phyloP scores from a whole-genome alignment of 2,888 invertebrate genomes.

The Nezara viridula region DNA sequence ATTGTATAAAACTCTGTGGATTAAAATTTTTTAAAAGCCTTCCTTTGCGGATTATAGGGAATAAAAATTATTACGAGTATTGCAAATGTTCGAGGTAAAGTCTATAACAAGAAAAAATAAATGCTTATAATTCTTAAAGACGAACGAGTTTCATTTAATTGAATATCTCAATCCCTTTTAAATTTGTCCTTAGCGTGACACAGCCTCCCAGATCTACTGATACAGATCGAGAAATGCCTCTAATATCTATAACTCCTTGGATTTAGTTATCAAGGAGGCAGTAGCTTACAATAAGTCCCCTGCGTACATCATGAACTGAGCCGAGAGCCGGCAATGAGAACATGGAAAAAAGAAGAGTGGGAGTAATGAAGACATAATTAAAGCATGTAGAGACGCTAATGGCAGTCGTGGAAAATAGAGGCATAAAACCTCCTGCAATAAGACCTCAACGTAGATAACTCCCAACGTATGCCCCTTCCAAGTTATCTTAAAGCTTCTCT shows the following conservation, averaged over 20 bases:
- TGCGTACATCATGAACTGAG: not conserved
- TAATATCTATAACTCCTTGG: not conserved
- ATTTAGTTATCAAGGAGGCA: not conserved
- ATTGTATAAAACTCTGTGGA: no score
- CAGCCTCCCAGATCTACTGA: not conserved
- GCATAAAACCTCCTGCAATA: conserved; percentile 6
- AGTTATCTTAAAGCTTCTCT: not conserved
- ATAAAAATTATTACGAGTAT: not conserved
- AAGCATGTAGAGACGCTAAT: conserved; percentile 33
- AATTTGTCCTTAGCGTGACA: conserved; percentile 8
- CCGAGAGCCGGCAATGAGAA: not conserved
- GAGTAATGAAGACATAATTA: conserved; percentile 41
- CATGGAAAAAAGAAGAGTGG: not conserved
- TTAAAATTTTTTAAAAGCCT: not conserved
- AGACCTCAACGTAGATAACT: not conserved
- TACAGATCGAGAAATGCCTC: not conserved
- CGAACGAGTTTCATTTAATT: not conserved
- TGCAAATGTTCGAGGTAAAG: not conserved
- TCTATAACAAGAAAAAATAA: not conserved
- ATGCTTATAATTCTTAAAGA: not conserved
- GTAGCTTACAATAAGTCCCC: not conserved
- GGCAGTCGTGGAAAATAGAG: conserved; percentile 16
- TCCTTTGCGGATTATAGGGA: not conserved
- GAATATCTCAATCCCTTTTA: conserved; percentile 13
- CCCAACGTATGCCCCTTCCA: not conserved